Evolutionary conservation across 2,113 vertebrate species (phyloP).

Genomic region (Menura novaehollandiae): DNA sequence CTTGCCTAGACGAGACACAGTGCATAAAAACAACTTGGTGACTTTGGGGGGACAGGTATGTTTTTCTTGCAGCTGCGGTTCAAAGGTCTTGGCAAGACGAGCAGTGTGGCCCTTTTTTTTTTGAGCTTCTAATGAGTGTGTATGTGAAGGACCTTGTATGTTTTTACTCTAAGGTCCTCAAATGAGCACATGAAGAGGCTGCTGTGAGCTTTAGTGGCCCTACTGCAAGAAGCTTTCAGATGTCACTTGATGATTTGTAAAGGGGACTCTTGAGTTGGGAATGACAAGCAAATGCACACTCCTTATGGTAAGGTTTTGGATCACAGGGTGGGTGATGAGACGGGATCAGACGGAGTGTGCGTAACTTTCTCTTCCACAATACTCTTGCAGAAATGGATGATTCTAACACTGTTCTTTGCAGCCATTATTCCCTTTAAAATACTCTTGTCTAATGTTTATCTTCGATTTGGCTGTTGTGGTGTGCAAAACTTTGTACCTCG

Average conservation of each 20-base stretch:
- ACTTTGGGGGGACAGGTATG: slow-evolving; percentile 84
- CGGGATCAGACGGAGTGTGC: slow-evolving; percentile 79
- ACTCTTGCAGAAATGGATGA: slow-evolving; percentile 84
- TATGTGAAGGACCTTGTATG: slow-evolving; percentile 85
- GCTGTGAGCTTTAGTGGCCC: slow-evolving; percentile 94
- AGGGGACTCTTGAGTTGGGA: slow-evolving; percentile 91
- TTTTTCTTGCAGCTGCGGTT: slow-evolving; percentile 87
- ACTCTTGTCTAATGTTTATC: slow-evolving; percentile 89
- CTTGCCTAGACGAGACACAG: slow-evolving; percentile 97
- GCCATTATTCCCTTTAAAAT: slow-evolving; percentile 76
- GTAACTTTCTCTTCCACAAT: slow-evolving; percentile 81
- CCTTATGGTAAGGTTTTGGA: slow-evolving; percentile 85
- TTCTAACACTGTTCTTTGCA: slow-evolving; percentile 87
- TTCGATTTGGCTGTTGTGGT: slow-evolving; percentile 99
- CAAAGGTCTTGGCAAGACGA: slow-evolving; percentile 99
- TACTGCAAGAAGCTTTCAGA: slow-evolving; percentile 99
- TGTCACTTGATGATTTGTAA: slow-evolving; percentile 99
- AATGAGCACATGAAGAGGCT: slow-evolving; percentile 94
- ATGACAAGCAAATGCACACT: slow-evolving; percentile 94
- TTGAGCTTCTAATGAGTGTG: slow-evolving; percentile 90
- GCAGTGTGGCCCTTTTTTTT: slow-evolving; percentile 94
- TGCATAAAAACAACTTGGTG: slow-evolving; percentile 84
- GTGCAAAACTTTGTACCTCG: slow-evolving; percentile 94
- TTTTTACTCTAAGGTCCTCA: slow-evolving; percentile 89
- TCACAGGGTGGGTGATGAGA: slow-evolving; percentile 75